These are phyloP conservation scores for Channallabes apus DNA, from an alignment of 2,797 vertebrate species.

Conservation along the genomic window DNA sequence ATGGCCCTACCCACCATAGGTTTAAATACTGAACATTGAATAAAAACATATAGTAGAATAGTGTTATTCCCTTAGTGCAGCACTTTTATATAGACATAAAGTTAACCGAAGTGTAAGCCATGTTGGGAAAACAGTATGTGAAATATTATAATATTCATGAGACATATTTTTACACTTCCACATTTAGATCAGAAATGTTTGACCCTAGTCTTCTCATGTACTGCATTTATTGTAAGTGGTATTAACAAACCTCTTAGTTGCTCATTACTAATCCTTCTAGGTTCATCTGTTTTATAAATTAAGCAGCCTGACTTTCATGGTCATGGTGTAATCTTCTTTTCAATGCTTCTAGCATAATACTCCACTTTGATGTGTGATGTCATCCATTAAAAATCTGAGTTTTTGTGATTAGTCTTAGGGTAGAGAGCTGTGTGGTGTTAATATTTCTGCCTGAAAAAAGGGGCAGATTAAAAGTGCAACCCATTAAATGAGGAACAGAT, in stretches of 20 bases:
- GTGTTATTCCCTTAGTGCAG: too few species aligned
- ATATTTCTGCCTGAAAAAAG: conserved; percentile 27
- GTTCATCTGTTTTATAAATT: conserved; percentile 17
- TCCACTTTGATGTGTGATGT: conserved; percentile 8
- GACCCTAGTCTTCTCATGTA: not conserved
- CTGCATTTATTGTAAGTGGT: not conserved
- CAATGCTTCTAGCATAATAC: conserved; percentile 15
- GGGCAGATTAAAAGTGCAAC: conserved; percentile 42
- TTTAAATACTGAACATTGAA: not conserved
- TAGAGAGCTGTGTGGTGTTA: conserved; percentile 27
- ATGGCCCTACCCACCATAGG: not conserved
- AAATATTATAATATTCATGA: not conserved
- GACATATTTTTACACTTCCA: not conserved
- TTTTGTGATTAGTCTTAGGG: conserved; percentile 19
- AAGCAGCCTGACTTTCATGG: not conserved
- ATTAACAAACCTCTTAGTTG: not conserved
- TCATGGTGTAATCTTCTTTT: conserved; percentile 14
- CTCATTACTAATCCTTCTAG: not conserved
- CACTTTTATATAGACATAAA: too few species aligned
- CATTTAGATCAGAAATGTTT: not conserved
- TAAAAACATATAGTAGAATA: too few species aligned
- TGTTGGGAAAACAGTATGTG: not conserved
- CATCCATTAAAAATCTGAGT: conserved; percentile 32
- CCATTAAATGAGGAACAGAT: conserved; percentile 37
- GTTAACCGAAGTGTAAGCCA: not conserved